Conservation (phyloP, 2,888 invertebrate genomes). For the Chloroclysta siterata region DNA sequence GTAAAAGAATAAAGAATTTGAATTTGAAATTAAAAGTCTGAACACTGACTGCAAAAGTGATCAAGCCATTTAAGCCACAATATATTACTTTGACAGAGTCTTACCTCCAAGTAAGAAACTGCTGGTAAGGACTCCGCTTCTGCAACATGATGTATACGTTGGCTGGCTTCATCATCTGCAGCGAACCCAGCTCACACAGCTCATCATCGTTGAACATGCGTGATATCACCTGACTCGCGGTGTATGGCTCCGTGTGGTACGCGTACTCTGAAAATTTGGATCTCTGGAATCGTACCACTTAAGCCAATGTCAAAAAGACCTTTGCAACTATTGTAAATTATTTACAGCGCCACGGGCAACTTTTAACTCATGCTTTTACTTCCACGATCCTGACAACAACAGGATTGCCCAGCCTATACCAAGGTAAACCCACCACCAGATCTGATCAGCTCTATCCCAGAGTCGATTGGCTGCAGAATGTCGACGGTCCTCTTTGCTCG, state of each 20-base stretch:
- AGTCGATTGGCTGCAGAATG: conserved; percentile 55
- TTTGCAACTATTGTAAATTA: too few relatives aligned
- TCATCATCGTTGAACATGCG: conserved; percentile 72
- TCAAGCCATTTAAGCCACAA: too few relatives aligned
- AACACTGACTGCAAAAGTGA: too few relatives aligned
- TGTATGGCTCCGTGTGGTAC: conserved; percentile 82
- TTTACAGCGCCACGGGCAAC: too few relatives aligned
- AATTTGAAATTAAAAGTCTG: too few relatives aligned
- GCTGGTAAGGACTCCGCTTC: conserved; percentile 68
- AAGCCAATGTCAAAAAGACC: too few relatives aligned
- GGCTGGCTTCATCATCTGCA: conserved; percentile 71
- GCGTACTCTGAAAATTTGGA: conserved; percentile 11
- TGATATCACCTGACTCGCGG: conserved; percentile 73
- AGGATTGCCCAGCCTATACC: too few relatives aligned
- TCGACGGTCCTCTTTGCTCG: conserved; percentile 54
- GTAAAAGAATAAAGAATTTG: too few relatives aligned
- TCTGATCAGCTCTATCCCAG: conserved; percentile 64
- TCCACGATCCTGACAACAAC: too few relatives aligned
- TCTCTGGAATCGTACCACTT: background rate
- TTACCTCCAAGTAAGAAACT: conserved; percentile 77
- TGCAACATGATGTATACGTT: conserved; percentile 72
- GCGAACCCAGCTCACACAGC: conserved; percentile 75
- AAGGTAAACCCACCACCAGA: conserved; percentile 56
- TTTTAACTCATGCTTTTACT: too few relatives aligned
- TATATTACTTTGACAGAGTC: background rate